Evolutionary conservation across 2,888 invertebrate species (phyloP), one percentile per base, ranked within the genome.

Genomic region (Agrotis ipsilon): DNA sequence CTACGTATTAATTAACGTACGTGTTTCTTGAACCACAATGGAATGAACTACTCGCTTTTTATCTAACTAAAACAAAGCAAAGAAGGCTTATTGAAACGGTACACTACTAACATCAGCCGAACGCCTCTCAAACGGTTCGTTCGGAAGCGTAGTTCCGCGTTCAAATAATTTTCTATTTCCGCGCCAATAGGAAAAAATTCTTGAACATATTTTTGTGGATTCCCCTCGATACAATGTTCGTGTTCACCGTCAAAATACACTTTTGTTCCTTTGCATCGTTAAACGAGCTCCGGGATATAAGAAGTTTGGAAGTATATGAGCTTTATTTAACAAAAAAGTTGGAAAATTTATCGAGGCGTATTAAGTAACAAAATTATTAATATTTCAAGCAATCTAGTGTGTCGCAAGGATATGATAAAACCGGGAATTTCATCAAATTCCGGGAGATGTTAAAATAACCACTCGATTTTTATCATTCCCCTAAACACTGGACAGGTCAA

Each of bases 91-190:
- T 75, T 72, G 62, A 77, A 74, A 51, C 62, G 51, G 58, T 48
- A 60, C 55, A 60, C 65, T 59, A 78, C 68, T 64, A 75, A 62
- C 73, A 70, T 72, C 81, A 82, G 71, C 75, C 80, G 83, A 82
- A 80, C 86, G 75, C 82, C 75, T 81, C 82, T 82, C 84, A 82
- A 84, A 86, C 81, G 78, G 83, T 78, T 75, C 64, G 75, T 82
- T 78, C 72, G 73, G 78, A 72, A 79, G 75, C 81, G 73, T 69
- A 78, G 78, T 82, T 83, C 65, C 77, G 74, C 76, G 69, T 79
- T 68, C 66, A 82, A 87, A 84, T 86, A 82, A 86, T 86, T 81
- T 85, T 81, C 83, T 78, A 75, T 83, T 86, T 83, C 83, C 80
- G 68, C 66, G 52, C 64, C 60, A 49, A 73, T 74, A 68, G 70